Percentiles rank a stretch among this genome's conserved stretches.
phyloP scores from a whole-genome alignment of 1,140 invertebrate species.

The Druon quercuslanigerum region DNA sequence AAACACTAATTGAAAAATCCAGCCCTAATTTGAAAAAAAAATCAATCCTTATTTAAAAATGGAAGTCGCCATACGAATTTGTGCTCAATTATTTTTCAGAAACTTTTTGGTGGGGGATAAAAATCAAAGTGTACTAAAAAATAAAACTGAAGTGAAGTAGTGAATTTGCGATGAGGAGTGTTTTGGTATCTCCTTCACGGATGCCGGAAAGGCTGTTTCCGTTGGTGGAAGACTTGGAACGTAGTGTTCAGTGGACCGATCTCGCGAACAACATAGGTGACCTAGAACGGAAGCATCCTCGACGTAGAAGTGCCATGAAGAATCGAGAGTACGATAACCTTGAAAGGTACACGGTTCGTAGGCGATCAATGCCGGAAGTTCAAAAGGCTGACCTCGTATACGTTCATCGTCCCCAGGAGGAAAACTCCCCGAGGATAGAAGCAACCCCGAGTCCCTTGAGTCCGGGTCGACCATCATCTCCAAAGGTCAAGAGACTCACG shows the following conservation, averaged over 20 bases:
- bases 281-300: constrained; percentile 55
- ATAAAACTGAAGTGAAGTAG: constrained; percentile 21
- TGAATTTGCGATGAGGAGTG: constrained; percentile 23
- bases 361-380: constrained; percentile 62
- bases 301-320: constrained; percentile 36
- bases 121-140: not conserved
- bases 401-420: constrained; percentile 38
- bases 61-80: constrained; percentile 11
- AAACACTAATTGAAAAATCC: too few species aligned
- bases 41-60: not conserved
- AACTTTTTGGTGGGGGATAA: not conserved
- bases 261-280: constrained; percentile 59
- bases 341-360: constrained; percentile 56
- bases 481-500: constrained; percentile 49
- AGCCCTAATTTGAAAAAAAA: not conserved
- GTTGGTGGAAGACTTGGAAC: constrained; percentile 56
- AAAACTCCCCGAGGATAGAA: constrained; percentile 33
- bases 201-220: constrained; percentile 37
- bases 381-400: constrained; percentile 62
- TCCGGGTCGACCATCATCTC: not conserved
- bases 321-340: constrained; percentile 40
- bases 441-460: not conserved
- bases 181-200: constrained; percentile 25
- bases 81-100: not conserved
- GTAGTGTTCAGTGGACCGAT: constrained; percentile 55